Base-by-base conservation (phyloP, 1,140 invertebrate species). In the Zelostemma sp. region DNA sequence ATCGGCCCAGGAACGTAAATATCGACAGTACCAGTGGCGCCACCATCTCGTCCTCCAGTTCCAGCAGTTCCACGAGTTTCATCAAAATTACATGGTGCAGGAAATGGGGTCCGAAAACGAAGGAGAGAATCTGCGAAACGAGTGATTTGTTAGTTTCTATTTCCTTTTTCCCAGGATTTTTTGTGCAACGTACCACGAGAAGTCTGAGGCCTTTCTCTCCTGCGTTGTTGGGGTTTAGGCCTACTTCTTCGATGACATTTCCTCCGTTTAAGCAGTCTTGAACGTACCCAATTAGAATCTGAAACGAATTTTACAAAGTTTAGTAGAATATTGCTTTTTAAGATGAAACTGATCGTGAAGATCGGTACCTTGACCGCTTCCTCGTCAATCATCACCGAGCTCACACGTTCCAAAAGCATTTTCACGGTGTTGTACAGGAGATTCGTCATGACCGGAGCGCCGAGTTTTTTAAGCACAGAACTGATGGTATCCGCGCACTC, bases 391-490 rank as follows among this genome's bases (percentile, higher is more conserved):
- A 98, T 95, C 1, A 99, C 95, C 0, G 95, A 97, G 33, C 95
- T 97, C 9, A 97, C 93, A 68, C 97, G 87, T 84, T 99, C 96
- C 19, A 99, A 86, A 9, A 99, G 81, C 90, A 96, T 95, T 86
- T 98, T 97, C 74, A 98, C 93, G 0, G 95, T 97, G 76, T 96
- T 97, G 82, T 98, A 98, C 79, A 97, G 96, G 19, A 96, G 81
- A 86, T 98, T 97, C 0, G 95, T 96, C 90, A 97, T 96, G 0
- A 97, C 91, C 0, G 96, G 95, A 73, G 95, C 91, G 1, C 97
- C 97, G 0, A 98, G 87, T 82, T 97, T 97, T 81, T 97, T 97
- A 6, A 99, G 85, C n/a, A 98, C 91, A 40, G 90, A 83, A 46
- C 85, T 83, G 61, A 88, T 93, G 0, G 91, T 93, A 59, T 94